These are phyloP conservation scores for Nemotelus pantherinus DNA, from an alignment of 2,888 invertebrate genomes.

Conservation along the genomic window DNA sequence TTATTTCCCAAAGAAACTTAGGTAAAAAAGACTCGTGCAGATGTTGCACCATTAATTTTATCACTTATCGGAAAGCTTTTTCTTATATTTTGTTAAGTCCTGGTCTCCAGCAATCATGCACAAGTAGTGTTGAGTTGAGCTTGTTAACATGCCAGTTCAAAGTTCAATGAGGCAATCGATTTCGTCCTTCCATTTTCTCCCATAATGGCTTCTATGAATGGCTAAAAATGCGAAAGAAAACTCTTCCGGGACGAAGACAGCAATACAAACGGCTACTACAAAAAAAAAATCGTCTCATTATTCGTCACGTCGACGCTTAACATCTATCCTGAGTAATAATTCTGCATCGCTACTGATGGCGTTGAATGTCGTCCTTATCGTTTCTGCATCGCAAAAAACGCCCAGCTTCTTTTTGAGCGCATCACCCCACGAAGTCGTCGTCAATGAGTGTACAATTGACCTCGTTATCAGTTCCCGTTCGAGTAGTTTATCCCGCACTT, in stretches of 20 bases:
- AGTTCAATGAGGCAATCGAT: constrained; percentile 10
- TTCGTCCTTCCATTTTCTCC: neutral
- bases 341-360: constrained; percentile 31
- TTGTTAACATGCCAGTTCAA: neutral
- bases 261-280: neutral
- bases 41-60: too few relatives aligned
- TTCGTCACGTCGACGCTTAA: constrained; percentile 49
- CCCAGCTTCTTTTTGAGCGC: constrained; percentile 46
- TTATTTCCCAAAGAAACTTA: too few relatives aligned
- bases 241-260: neutral
- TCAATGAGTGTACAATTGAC: constrained; percentile 56
- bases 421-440: constrained; percentile 53
- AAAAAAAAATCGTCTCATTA: constrained; percentile 35
- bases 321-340: constrained; percentile 47
- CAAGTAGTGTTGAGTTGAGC: too few relatives aligned
- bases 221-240: neutral
- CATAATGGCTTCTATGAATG: neutral
- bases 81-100: too few relatives aligned
- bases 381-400: constrained; percentile 46
- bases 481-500: constrained; percentile 51
- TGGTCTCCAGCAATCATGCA: too few relatives aligned
- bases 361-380: constrained; percentile 45
- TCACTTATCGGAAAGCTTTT: too few relatives aligned
- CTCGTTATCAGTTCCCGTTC: constrained; percentile 55
- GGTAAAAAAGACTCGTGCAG: too few relatives aligned